Percentiles rank a stretch among this genome's conserved stretches.
These are phyloP conservation scores for Nesoenas mayeri DNA, from an alignment of 2,113 vertebrate genomes.

Conservation along the genomic window DNA sequence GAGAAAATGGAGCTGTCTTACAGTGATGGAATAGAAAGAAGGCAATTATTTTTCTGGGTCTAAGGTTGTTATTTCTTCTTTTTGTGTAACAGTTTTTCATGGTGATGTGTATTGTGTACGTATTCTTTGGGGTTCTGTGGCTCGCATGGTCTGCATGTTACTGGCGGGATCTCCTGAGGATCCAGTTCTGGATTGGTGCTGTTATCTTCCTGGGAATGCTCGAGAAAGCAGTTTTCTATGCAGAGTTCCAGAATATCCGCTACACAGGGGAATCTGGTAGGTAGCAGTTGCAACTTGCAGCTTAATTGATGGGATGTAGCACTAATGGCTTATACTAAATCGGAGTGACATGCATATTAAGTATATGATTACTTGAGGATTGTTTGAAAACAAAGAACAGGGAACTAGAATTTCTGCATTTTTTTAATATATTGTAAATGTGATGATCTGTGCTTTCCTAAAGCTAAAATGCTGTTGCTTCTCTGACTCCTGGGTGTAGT, in stretches of 20 bases:
- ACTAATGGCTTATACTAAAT: neutral
- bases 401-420: neutral
- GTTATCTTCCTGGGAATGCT: slow-evolving; percentile 96
- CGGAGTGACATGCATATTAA: neutral
- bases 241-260: slow-evolving; percentile 92
- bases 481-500: neutral
- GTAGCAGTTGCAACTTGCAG: neutral
- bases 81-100: slow-evolving; percentile 88
- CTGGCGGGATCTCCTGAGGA: slow-evolving; percentile 91
- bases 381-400: neutral
- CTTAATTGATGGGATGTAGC: neutral
- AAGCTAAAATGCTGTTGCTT: neutral
- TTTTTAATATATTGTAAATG: neutral
- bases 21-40: neutral
- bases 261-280: slow-evolving; percentile 89
- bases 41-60: neutral
- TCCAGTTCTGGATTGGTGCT: slow-evolving; percentile 96
- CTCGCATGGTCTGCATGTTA: slow-evolving; percentile 93
- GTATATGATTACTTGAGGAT: neutral
- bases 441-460: neutral
- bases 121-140: slow-evolving; percentile 91
- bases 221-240: slow-evolving; percentile 96
- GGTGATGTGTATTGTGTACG: slow-evolving; percentile 95
- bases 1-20: neutral
- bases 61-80: slow-evolving; percentile 37